A percentile compares a stretch with the other conserved stretches of the same genome.
Conservation (phyloP, 2,888 invertebrate genomes). For the Salpingus planirostris region DNA sequence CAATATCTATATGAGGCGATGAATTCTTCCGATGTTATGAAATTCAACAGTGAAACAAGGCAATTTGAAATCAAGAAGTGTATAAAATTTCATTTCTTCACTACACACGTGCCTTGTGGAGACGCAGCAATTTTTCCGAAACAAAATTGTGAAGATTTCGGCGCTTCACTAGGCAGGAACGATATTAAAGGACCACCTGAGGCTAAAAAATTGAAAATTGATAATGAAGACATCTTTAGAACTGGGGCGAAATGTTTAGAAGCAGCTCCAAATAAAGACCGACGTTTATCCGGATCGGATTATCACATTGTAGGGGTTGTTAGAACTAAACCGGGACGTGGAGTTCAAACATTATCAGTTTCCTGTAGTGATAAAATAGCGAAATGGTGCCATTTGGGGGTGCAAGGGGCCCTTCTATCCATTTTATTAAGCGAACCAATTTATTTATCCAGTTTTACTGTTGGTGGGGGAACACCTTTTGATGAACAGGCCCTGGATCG, state of each 20-base stretch:
- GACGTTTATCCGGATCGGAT: slow-evolving; percentile 47
- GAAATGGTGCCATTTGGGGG: slow-evolving; percentile 77
- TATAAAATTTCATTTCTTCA: slow-evolving; percentile 72
- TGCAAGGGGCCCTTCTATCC: slow-evolving; percentile 75
- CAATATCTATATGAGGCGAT: slow-evolving; percentile 62
- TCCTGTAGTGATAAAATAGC: slow-evolving; percentile 94
- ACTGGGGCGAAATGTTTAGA: slow-evolving; percentile 85
- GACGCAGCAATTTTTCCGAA: slow-evolving; percentile 82
- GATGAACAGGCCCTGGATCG: slow-evolving; percentile 44
- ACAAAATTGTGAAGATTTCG: slow-evolving; percentile 29
- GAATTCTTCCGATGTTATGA: not conserved
- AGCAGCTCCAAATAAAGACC: slow-evolving; percentile 50
- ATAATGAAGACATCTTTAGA: slow-evolving; percentile 57
- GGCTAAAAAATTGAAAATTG: slow-evolving; percentile 30
- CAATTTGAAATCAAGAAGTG: slow-evolving; percentile 36
- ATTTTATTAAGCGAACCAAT: slow-evolving; percentile 58
- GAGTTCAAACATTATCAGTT: slow-evolving; percentile 78
- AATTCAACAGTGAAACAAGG: slow-evolving; percentile 1
- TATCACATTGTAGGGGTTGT: slow-evolving; percentile 65
- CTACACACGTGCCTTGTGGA: slow-evolving; percentile 86
- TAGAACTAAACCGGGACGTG: slow-evolving; percentile 85
- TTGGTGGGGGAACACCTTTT: slow-evolving; percentile 60
- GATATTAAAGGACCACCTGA: slow-evolving; percentile 2
- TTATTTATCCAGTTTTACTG: slow-evolving; percentile 58
- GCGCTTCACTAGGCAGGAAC: slow-evolving; percentile 12